These are phyloP conservation scores for Typhlomys cinereus DNA, from an alignment of 2,113 vertebrate species.

Conservation along the genomic window DNA sequence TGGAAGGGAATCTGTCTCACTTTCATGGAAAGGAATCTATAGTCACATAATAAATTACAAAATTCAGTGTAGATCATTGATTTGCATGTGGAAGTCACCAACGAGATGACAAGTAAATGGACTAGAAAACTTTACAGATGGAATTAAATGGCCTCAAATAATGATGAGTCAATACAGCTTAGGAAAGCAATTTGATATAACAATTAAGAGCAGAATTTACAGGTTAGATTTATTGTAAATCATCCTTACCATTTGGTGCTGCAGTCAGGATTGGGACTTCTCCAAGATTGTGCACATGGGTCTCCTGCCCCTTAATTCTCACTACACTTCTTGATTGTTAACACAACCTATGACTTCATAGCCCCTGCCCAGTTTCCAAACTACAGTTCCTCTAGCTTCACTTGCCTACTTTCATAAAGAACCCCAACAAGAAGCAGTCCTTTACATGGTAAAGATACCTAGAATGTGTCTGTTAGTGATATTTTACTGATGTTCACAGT, in stretches of 20 bases:
- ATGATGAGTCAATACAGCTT: neutral
- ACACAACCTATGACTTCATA: neutral
- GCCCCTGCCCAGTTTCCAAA: neutral
- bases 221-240: neutral
- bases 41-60: slow-evolving; percentile 1
- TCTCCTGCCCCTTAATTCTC: neutral
- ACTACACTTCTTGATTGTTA: neutral
- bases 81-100: slow-evolving; percentile 29
- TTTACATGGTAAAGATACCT: neutral
- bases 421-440: neutral
- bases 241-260: neutral
- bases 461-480: neutral
- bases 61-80: slow-evolving; percentile 24
- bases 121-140: neutral
- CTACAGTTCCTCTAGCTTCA: neutral
- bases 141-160: slow-evolving; percentile 11
- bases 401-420: neutral
- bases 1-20: neutral
- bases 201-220: slow-evolving; percentile 5
- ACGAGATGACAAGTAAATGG: slow-evolving; percentile 12
- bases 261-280: neutral
- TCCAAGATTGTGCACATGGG: neutral
- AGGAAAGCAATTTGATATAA: neutral
- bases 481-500: neutral
- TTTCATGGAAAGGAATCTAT: neutral